Conservation (phyloP, 1,140 invertebrate species). For the Drosophila guanche region DNA sequence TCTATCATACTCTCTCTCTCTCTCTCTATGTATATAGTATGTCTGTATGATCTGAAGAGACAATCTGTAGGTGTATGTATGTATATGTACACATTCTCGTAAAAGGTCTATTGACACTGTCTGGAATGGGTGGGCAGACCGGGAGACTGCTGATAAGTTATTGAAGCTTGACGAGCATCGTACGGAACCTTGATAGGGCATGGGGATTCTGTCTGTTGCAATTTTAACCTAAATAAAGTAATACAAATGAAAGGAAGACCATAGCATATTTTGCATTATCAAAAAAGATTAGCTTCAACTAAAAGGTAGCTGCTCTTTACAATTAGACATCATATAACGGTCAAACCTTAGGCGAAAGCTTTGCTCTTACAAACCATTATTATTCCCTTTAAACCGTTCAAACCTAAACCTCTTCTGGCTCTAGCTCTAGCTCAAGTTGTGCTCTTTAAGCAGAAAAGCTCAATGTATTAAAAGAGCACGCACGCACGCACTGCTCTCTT, state of each 20-base stretch:
- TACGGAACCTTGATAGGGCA: slow-evolving; percentile 32
- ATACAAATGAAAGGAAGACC: not conserved
- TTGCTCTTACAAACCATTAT: too few relatives aligned
- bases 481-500: not conserved
- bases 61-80: slow-evolving; percentile 25
- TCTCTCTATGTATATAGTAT: not conserved
- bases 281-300: too few relatives aligned
- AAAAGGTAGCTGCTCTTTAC: too few relatives aligned
- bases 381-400: too few relatives aligned
- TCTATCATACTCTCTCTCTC: not conserved
- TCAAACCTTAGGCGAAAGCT: too few relatives aligned
- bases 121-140: slow-evolving; percentile 40
- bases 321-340: too few relatives aligned
- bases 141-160: slow-evolving; percentile 54
- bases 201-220: slow-evolving; percentile 15
- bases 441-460: too few relatives aligned
- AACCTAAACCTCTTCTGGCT: too few relatives aligned
- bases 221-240: slow-evolving; percentile 27
- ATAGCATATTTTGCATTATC: not conserved
- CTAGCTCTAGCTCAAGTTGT: too few relatives aligned
- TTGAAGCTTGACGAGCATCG: slow-evolving; percentile 41
- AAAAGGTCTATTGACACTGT: slow-evolving; percentile 76
- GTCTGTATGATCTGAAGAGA: slow-evolving; percentile 6
- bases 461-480: slow-evolving; percentile 3
- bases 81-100: slow-evolving; percentile 30